These are phyloP conservation scores for Heteropelma amictum DNA, from an alignment of 2,888 invertebrate genomes.

Conservation along the genomic window DNA sequence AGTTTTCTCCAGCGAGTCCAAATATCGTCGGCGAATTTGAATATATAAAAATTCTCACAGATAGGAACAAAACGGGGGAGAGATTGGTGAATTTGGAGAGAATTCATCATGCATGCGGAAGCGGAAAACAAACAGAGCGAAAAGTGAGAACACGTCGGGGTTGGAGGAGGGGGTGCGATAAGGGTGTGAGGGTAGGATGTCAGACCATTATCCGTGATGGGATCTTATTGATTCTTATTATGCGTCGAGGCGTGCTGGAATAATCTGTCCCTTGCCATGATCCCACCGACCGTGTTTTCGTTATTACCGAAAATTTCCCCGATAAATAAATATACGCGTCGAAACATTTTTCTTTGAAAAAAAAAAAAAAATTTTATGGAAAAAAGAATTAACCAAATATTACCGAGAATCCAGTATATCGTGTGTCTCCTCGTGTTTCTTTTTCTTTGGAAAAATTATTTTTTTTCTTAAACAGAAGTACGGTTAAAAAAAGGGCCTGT, in stretches of 20 bases:
- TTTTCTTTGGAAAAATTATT: too few species aligned
- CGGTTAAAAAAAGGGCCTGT: too few species aligned
- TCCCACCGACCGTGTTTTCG: constrained; percentile 15
- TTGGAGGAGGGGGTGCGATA: too few species aligned
- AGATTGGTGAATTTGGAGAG: constrained; percentile 1
- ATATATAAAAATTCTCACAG: constrained; percentile 58
- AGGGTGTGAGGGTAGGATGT: constrained; percentile 57
- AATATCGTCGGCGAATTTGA: constrained; percentile 53
- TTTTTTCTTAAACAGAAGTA: too few species aligned
- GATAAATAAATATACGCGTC: not conserved
- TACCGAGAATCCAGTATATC: too few species aligned
- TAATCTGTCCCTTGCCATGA: constrained; percentile 66
- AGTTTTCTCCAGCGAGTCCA: constrained; percentile 17
- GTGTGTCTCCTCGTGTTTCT: too few species aligned
- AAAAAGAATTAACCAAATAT: too few species aligned
- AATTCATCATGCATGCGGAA: constrained; percentile 68
- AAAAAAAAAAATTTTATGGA: not conserved
- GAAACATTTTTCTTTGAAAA: not conserved
- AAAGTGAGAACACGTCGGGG: constrained; percentile 56
- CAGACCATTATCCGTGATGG: constrained; percentile 66
- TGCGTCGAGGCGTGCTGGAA: constrained; percentile 69
- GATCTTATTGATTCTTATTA: constrained; percentile 73
- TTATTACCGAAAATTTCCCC: not conserved
- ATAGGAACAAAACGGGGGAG: not conserved
- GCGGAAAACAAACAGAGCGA: constrained; percentile 65